Evolutionary conservation across 2,888 invertebrate species (phyloP), one percentile per base, ranked within the genome.

Genomic region (Priocnemis perturbator): DNA sequence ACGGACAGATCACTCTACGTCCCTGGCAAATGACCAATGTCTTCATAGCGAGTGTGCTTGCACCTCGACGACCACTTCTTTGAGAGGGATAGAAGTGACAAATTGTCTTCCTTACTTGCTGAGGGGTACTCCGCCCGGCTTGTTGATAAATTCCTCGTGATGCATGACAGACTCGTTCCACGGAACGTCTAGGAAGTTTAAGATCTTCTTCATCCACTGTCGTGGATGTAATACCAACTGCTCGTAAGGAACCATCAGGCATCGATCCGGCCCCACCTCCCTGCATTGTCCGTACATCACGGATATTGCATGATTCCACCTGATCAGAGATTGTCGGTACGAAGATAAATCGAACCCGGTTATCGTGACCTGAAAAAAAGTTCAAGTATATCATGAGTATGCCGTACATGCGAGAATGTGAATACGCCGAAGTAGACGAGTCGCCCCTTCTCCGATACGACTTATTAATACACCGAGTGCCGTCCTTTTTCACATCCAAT

Each of bases 131-230:
- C 98, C 98, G 82, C 98, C 95, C 56, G 96, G 96, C 89, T 95
- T 97, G 90, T 98, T 98, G 89, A 99, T 98, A 89, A 95, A 96
- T 87, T 97, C 95, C 90, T 99, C 98, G 91, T 99, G 99, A 91
- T 99, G 98, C 83, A 99, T 92, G 73, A 99, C 98, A 57, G 96
- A 94, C 78, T 97, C 96, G 90, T 97, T 94, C 99, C 99, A 99
- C 47, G 96, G 96, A 81, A 99, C 92, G 80, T 95, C 95, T 73
- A 99, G 92, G 90, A 98, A 99, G 77, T 91, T 91, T 30, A 98
- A 92, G 85, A 98, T 96, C 87, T 94, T 93, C 78, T 93, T 93
- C 95, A 99, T 94, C 93, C 97, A 96, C 77, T 93, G 92, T 75
- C 93, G 93, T 9, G 99, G 99, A 90, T 97, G 97, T 81, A 99